phyloP scores from a whole-genome alignment of 2,888 invertebrate genomes.

The Ochropleura plecta region DNA sequence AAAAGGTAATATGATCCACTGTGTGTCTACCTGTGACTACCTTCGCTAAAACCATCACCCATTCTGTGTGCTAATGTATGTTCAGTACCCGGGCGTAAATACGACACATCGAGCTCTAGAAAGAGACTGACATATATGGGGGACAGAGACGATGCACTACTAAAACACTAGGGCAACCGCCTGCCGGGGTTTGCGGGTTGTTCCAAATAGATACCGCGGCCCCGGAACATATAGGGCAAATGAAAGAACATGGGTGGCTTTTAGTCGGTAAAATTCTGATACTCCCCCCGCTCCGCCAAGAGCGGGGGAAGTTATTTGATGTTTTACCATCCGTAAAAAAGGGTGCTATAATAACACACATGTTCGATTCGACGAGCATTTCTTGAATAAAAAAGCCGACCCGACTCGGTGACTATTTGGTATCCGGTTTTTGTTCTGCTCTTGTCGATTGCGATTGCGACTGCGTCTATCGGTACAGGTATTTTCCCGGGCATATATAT shows the following conservation, averaged over 20 bases:
- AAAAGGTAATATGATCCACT: slow-evolving; percentile 50
- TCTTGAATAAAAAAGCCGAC: neutral
- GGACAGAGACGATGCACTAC: neutral
- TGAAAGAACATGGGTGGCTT: too few relatives aligned
- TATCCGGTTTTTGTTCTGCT: neutral
- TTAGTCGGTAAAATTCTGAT: too few relatives aligned
- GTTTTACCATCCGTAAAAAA: too few relatives aligned
- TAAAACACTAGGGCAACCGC: neutral
- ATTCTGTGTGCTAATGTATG: slow-evolving; percentile 42
- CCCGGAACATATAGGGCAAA: too few relatives aligned
- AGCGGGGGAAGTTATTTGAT: too few relatives aligned
- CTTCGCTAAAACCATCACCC: slow-evolving; percentile 38
- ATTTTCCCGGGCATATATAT: neutral
- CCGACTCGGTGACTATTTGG: neutral
- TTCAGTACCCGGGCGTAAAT: slow-evolving; percentile 6
- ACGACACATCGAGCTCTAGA: neutral
- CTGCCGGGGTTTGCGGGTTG: too few relatives aligned
- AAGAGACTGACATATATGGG: neutral
- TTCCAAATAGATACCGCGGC: too few relatives aligned
- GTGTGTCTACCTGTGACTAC: slow-evolving; percentile 19
- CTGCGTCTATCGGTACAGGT: too few relatives aligned
- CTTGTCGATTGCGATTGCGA: neutral
- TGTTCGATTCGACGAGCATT: neutral
- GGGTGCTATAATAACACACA: neutral
- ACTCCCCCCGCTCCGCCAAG: too few relatives aligned